Evolutionary conservation across 2,113 vertebrate genomes (phyloP).

Genomic region (Amphiprion ocellaris): DNA sequence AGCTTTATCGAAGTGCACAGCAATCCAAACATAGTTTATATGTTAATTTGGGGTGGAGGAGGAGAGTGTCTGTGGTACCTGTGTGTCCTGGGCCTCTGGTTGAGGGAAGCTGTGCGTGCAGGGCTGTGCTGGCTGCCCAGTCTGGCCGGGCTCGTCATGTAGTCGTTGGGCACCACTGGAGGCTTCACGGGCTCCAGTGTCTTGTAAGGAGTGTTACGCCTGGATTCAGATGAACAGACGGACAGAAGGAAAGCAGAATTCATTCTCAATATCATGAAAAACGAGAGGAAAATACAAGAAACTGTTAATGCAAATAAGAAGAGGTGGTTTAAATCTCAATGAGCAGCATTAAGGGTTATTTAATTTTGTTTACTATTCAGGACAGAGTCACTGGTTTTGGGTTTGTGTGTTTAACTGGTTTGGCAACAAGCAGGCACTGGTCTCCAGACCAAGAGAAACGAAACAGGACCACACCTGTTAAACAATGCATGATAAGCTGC

Average conservation of each 20-base stretch:
- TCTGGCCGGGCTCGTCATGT: slow-evolving; percentile 98
- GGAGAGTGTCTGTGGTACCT: slow-evolving; percentile 84
- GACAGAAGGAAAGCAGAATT: slow-evolving; percentile 5
- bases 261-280: neutral
- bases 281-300: neutral
- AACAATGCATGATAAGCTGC: neutral
- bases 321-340: neutral
- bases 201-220: slow-evolving; percentile 97
- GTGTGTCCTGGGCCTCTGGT: slow-evolving; percentile 98
- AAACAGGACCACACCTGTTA: too few relatives aligned
- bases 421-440: neutral
- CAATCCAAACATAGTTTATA: neutral
- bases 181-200: slow-evolving; percentile 98
- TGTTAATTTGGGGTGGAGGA: neutral
- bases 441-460: too few relatives aligned
- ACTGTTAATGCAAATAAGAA: neutral
- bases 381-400: too few relatives aligned
- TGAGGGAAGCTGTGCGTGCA: slow-evolving; percentile 96
- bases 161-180: slow-evolving; percentile 97
- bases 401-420: neutral
- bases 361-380: neutral
- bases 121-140: slow-evolving; percentile 96
- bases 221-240: slow-evolving; percentile 58
- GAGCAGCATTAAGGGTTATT: neutral
- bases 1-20: neutral